Evolutionary conservation across 2,888 invertebrate species (phyloP), one percentile per base, ranked within the genome.

Genomic region (Spisula solida): DNA sequence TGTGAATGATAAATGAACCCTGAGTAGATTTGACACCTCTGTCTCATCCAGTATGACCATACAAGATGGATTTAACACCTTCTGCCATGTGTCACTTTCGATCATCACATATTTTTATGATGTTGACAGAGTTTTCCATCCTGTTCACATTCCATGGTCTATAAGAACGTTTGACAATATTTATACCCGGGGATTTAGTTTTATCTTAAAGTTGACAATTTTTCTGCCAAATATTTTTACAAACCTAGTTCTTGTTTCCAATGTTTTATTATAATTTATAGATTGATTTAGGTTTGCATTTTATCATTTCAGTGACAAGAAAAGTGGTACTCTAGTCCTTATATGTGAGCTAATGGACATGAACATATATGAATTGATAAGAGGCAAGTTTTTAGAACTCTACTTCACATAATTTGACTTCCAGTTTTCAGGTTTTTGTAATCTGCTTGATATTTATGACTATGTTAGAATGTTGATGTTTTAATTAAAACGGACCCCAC

Each of bases 321-420:
- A 97, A 84, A 96, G 97, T 31, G 97, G 98, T 51, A 97, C 97
- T 93, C 97, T 98, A 79, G 97, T 97, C 31, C 97, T 98, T 86
- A 97, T 98, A 83, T 98, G 98, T 95, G 98, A 98, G 95, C 95
- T 98, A 82, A 98, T 98, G 98, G 98, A 98, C 93, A 97, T 98
- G 97, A 98, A 97, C 95, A 97, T 98, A 92, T 97, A 97, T 95
- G 98, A 98, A 94, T 97, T 97, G 92, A 97, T 98, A 92, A 97
- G 97, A 96, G 97, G 97, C 94, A 96, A 97, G 94, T 89, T 48
- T 78, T 18, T 41, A 41, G n/a, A 66, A 66, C 60, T 66, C 60
- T 66, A 20, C 25, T n/a, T 25, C 25, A 66, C 25, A 25, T 10
- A 25, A 25, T 66, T 66, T 0, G 5, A n/a, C 25, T 66, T 12